Base-by-base conservation (phyloP, 1,140 invertebrate species). In the Steinernema khuongi region DNA sequence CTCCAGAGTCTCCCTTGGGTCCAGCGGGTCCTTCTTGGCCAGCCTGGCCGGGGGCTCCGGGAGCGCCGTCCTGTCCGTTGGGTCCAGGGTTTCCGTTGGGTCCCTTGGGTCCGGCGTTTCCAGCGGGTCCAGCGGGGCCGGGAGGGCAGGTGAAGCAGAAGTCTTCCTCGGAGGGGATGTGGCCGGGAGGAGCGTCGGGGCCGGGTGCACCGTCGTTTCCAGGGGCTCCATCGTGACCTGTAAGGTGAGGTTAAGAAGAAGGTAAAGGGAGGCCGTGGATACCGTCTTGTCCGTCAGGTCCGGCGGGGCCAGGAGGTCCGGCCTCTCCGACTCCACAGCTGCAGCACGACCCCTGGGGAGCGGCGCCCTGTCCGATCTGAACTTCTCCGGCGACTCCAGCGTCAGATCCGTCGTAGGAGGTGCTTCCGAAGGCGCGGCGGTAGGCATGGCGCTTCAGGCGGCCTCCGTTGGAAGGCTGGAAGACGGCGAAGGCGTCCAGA, bases 141-240 rank as follows among this genome's bases (percentile, higher is more conserved):
- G 72, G 67, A 31, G 75, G 75, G 68, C 75, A 77, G 43, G 74
- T 72, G 68, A 77, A 77, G 31, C 75, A 77, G 72, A 75, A 75
- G 22, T 77, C 75, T 14, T 69, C 73, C 31, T 67, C 72, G 18
- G 67, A 29, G 33, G 75, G 75, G 0, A 60, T 44, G 1, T 29
- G 73, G 31, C 41, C 22, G 1, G 75, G 30, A 69, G 68, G 7
- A 1, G 74, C 74, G 67, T 74, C 73, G 22, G 73, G 36, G 43
- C 74, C 74, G 36, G 70, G 28, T 36, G 71, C 31, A 68, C 74
- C 74, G 31, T 70, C 32, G n/a, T 67, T 67, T 68, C 74, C 74
- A n/a, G 74, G 60, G 4, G 70, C 69, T 72, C 74, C 74, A 67
- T 75, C 74, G n/a, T 60, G 70, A 68, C 74, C 75, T 60, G 26